Conservation (phyloP, 2,888 invertebrate genomes). For the Gari tellinella region DNA sequence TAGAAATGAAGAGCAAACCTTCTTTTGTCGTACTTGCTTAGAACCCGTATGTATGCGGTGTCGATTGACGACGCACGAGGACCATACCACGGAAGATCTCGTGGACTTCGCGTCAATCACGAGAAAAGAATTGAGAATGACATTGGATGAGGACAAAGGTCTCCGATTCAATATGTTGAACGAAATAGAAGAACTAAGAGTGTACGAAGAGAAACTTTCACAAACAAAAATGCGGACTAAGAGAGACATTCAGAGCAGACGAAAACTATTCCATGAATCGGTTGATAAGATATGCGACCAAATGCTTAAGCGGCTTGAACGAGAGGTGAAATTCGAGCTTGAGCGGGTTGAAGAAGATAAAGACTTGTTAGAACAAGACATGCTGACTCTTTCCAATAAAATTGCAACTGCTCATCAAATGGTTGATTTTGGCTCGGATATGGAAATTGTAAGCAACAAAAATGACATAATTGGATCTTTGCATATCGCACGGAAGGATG, state of each 20-base stretch:
- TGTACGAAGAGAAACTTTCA: conserved; percentile 30
- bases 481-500: conserved; percentile 39
- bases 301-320: conserved; percentile 37
- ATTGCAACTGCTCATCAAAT: conserved; percentile 63
- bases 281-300: conserved; percentile 46
- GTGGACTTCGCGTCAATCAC: conserved; percentile 42
- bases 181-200: conserved; percentile 52
- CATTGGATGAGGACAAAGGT: conserved; percentile 48
- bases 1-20: conserved; percentile 50
- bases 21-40: conserved; percentile 57
- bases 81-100: conserved; percentile 59
- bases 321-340: conserved; percentile 36
- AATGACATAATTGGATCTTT: conserved; percentile 45
- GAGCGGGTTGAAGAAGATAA: conserved; percentile 47
- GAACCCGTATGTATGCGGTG: conserved; percentile 55
- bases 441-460: conserved; percentile 48
- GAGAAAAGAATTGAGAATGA: conserved; percentile 35
- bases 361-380: conserved; percentile 43
- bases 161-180: conserved; percentile 49
- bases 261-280: conserved; percentile 45
- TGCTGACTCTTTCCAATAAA: conserved; percentile 49
- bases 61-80: conserved; percentile 56
- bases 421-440: conserved; percentile 62
- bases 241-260: conserved; percentile 24
- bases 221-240: conserved; percentile 28